Percentiles rank a stretch among this genome's conserved stretches.
These are phyloP conservation scores for Tinamus guttatus DNA, from an alignment of 2,113 vertebrate species.

Conservation along the genomic window DNA sequence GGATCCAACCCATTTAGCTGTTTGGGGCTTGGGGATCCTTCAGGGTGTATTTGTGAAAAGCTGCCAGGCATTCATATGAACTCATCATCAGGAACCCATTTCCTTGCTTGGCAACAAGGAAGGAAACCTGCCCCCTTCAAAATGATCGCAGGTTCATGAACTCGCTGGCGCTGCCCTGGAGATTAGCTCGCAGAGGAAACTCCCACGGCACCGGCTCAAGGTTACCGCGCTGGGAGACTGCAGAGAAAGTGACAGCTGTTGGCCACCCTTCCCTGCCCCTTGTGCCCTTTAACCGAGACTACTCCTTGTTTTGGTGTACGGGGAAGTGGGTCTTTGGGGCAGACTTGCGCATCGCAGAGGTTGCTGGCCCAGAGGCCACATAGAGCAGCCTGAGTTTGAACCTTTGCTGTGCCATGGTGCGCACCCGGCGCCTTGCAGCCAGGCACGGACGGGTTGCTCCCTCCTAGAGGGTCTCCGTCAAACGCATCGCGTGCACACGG, in stretches of 20 bases:
- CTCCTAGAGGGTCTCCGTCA: too few species aligned
- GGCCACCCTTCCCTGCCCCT: not conserved
- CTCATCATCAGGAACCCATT: not conserved
- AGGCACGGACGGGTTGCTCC: too few species aligned
- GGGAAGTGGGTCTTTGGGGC: too few species aligned
- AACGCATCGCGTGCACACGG: too few species aligned
- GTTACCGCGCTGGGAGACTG: rapidly evolving
- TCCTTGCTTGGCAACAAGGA: not conserved
- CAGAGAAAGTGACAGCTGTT: rapidly evolving
- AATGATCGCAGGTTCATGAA: rapidly evolving
- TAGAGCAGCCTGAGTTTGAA: not conserved
- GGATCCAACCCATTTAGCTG: rapidly evolving
- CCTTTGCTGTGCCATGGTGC: too few species aligned
- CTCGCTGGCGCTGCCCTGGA: rapidly evolving
- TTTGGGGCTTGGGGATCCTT: not conserved
- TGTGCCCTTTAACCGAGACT: rapidly evolving
- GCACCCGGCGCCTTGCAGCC: not conserved
- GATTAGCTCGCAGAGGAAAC: not conserved
- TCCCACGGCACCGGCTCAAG: not conserved
- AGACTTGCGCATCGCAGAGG: not conserved
- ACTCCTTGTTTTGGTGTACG: too few species aligned
- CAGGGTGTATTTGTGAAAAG: not conserved
- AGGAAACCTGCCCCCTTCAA: not conserved
- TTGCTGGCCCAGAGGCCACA: not conserved
- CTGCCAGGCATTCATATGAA: not conserved